Evolutionary conservation across 2,113 vertebrate species (phyloP).

Genomic region (Neolamprologus longior): DNA sequence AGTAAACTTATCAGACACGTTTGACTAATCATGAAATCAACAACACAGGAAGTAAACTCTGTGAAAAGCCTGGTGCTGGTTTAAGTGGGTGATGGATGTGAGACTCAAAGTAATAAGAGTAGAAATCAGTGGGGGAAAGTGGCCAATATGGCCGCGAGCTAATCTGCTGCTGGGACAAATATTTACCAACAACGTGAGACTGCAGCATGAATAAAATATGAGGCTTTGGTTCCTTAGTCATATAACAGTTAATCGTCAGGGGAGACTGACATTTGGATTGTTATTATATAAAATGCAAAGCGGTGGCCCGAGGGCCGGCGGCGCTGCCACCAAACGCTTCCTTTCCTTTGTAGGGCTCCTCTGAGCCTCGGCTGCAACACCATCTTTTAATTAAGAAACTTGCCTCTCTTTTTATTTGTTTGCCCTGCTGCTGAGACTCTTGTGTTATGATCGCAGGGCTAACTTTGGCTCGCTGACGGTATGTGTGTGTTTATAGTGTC

Average conservation of each 20-base stretch:
- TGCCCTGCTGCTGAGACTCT: slow-evolving; percentile 15
- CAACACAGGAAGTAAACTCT: neutral
- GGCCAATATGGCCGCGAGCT: slow-evolving; percentile 42
- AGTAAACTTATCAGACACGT: neutral
- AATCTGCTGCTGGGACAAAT: slow-evolving; percentile 74
- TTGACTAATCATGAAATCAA: neutral
- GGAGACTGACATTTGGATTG: slow-evolving; percentile 74
- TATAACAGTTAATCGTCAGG: slow-evolving; percentile 74
- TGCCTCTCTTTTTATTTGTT: slow-evolving; percentile 54
- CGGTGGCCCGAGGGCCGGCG: slow-evolving; percentile 55
- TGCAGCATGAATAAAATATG: slow-evolving; percentile 74
- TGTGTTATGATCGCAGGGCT: slow-evolving; percentile 11
- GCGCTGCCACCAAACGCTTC: slow-evolving; percentile 36
- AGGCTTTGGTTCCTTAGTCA: slow-evolving; percentile 69
- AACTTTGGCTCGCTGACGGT: neutral
- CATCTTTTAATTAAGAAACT: slow-evolving; percentile 72
- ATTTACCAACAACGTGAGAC: slow-evolving; percentile 73
- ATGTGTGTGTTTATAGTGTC: neutral
- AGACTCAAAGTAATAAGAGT: slow-evolving; percentile 50
- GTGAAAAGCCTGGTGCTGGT: neutral
- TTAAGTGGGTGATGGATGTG: neutral
- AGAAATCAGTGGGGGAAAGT: slow-evolving; percentile 22
- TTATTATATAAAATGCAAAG: slow-evolving; percentile 75
- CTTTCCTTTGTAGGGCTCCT: slow-evolving; percentile 14
- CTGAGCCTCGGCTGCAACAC: slow-evolving; percentile 18